Percentiles rank a stretch among this genome's conserved stretches.
phyloP scores from a whole-genome alignment of 2,113 vertebrate species.

The Psettodes erumei region DNA sequence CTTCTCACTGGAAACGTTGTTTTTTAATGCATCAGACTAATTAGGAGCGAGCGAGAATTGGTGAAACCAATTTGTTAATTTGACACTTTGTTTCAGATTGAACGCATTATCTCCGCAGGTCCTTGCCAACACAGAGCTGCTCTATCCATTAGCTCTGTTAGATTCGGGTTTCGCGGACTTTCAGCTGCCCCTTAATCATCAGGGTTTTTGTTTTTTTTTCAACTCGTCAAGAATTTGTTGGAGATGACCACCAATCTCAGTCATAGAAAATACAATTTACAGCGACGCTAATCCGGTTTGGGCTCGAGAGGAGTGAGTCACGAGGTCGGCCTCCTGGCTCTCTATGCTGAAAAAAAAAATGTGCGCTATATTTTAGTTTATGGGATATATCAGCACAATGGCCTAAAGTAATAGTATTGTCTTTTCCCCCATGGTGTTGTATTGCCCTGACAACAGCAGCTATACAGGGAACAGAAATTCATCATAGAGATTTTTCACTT shows the following conservation, averaged over 20 bases:
- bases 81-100: slow-evolving; percentile 33
- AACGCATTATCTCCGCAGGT: slow-evolving; percentile 15
- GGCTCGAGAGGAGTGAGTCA: slow-evolving; percentile 38
- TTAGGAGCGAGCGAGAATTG: slow-evolving; percentile 45
- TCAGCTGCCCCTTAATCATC: slow-evolving; percentile 1
- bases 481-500: slow-evolving; percentile 31
- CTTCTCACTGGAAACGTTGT: slow-evolving; percentile 1
- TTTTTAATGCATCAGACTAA: slow-evolving; percentile 40
- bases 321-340: slow-evolving; percentile 33
- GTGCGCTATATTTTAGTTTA: slow-evolving; percentile 44
- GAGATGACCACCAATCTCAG: slow-evolving; percentile 29
- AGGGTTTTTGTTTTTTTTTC: no score
- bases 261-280: slow-evolving; percentile 42
- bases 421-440: slow-evolving; percentile 46
- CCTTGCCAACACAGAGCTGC: slow-evolving; percentile 26
- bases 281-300: slow-evolving; percentile 43
- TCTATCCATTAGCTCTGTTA: slow-evolving; percentile 22
- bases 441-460: slow-evolving; percentile 36
- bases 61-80: slow-evolving; percentile 40
- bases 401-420: slow-evolving; percentile 38
- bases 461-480: slow-evolving; percentile 33
- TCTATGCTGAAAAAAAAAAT: slow-evolving; percentile 14
- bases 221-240: slow-evolving; percentile 16
- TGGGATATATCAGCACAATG: slow-evolving; percentile 41
- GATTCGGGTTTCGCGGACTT: not conserved